Base-by-base conservation (phyloP, 2,888 invertebrate genomes). In the Lasioglossum figueresi region DNA sequence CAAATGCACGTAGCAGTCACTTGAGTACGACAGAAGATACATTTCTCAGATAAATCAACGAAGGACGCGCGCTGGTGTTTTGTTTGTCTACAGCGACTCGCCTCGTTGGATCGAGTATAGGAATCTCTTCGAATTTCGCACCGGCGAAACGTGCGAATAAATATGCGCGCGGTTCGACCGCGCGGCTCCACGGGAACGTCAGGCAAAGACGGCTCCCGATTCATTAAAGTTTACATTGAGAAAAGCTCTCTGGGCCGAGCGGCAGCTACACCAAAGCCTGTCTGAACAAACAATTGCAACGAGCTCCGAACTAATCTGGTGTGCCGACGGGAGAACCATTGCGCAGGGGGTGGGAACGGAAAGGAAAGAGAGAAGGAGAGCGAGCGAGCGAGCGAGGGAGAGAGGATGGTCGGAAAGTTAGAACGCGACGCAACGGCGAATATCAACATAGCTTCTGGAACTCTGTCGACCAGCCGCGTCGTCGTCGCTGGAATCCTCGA, bases 221-320 rank as follows among this genome's bases (percentile, higher is more conserved):
- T 89, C 85, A 83, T 89, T 87, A 86, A 90, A 86, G 87, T 89
- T 90, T 87, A 84, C 84, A 84, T 77, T 76, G 86, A 79, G 82
- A 84, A 89, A 88, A 86, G 84, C 88, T 88, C 89, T 34, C 82
- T 83, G 78, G 76, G 27, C 63, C 63, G 34, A 0, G 81, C 56
- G 31, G 83, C 83, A 78, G 66, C 80, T 81, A 84, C 80, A n/a
- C 80, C 84, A 86, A 89, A 85, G 85, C 83, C 81, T 73, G 85
- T 82, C 82, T 87, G 86, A 82, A 83, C 90, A 91, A 91, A 91
- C 91, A 91, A 88, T 91, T 82, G 85, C 86, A 89, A 88, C 89
- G 86, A 88, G 85, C 88, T 82, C 80, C 78, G 80, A 86, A 89
- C 81, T 88, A 88, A 88, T 90, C 85, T 82, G 83, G 79, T 79